These are phyloP conservation scores for Prunella strophiata DNA, from an alignment of 2,797 vertebrate genomes.

Conservation along the genomic window DNA sequence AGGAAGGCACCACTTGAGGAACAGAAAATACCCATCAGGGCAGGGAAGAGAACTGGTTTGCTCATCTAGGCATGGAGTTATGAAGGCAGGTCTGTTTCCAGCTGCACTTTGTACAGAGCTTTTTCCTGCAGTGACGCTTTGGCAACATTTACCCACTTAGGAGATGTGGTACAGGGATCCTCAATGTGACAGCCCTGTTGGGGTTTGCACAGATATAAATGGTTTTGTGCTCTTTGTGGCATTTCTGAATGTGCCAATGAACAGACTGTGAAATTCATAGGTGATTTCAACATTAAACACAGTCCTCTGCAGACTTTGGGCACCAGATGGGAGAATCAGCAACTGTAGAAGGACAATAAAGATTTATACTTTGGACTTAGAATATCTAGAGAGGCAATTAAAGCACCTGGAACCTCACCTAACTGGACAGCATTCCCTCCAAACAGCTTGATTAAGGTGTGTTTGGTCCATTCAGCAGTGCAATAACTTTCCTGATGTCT, in stretches of 20 bases:
- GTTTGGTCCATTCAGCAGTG: neutral
- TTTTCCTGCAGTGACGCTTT: neutral
- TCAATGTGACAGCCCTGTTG: neutral
- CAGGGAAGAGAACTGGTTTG: neutral
- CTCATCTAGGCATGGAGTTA: neutral
- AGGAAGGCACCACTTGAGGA: neutral
- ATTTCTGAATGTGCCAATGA: neutral
- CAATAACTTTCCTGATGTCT: neutral
- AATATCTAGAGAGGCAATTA: neutral
- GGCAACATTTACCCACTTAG: rapidly evolving
- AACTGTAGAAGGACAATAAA: neutral
- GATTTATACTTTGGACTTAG: neutral
- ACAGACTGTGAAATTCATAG: neutral
- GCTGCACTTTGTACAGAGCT: neutral
- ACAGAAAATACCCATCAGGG: neutral
- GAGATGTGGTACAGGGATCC: neutral
- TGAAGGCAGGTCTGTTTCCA: neutral
- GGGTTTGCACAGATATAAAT: neutral
- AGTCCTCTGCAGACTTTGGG: neutral
- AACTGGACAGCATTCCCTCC: neutral
- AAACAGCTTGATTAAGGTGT: neutral
- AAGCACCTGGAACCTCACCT: neutral
- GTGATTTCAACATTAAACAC: neutral
- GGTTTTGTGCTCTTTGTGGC: neutral
- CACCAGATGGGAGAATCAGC: neutral